Conservation (phyloP, 37 sponge, comb jelly and placozoan genomes). For the Bolinopsis microptera region DNA sequence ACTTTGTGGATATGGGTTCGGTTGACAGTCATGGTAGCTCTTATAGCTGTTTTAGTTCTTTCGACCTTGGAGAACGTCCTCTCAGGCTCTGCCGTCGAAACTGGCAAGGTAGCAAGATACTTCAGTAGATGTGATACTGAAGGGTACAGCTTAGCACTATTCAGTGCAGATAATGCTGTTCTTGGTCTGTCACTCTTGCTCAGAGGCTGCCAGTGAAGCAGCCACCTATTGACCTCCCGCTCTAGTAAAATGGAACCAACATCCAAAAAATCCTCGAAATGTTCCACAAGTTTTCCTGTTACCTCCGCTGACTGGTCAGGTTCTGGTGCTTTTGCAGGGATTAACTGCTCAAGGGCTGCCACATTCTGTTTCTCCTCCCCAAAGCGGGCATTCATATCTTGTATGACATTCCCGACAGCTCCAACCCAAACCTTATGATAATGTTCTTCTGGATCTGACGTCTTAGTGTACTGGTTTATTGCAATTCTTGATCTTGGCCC, state of each 20-base stretch:
- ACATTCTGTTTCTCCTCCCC: background rate
- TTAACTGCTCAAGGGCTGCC: background rate
- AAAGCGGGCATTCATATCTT: slow-evolving; percentile 10
- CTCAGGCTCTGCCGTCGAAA: slow-evolving; percentile 64
- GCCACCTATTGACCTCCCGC: slow-evolving; percentile 25
- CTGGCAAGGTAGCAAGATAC: slow-evolving; percentile 46
- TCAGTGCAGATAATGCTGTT: slow-evolving; percentile 60
- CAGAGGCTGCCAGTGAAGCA: background rate
- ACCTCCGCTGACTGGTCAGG: background rate
- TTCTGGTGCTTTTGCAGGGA: background rate
- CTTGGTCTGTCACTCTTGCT: background rate
- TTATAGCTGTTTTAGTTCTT: slow-evolving; percentile 59
- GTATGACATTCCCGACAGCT: background rate
- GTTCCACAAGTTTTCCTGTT: background rate
- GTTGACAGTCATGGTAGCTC: slow-evolving; percentile 41
- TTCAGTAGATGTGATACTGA: slow-evolving; percentile 21
- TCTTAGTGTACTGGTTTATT: background rate
- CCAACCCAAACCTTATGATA: background rate
- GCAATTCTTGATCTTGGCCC: slow-evolving; percentile 39
- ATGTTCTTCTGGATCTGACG: background rate
- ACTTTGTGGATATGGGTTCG: no score
- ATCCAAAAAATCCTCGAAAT: background rate
- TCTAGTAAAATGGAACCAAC: background rate
- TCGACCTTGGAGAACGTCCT: slow-evolving; percentile 64
- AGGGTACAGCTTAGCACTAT: background rate